Percentiles rank a stretch among this genome's conserved stretches.
phyloP scores from a whole-genome alignment of 2,888 invertebrate species.

The Heliconius sara region DNA sequence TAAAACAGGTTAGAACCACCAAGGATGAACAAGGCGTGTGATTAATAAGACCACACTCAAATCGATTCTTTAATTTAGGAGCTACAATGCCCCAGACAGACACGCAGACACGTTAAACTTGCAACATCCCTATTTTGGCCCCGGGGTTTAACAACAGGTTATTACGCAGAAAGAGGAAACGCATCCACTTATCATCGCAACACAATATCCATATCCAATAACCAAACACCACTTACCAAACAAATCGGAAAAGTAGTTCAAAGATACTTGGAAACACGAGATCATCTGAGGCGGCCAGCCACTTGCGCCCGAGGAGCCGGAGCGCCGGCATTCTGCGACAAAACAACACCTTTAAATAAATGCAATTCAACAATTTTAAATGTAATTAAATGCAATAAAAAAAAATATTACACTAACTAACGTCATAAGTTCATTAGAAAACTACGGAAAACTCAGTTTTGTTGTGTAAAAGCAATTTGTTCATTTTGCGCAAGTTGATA shows the following conservation, averaged over 20 bases:
- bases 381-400: slow-evolving; percentile 21
- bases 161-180: too few relatives aligned
- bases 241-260: slow-evolving; percentile 88
- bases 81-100: too few relatives aligned
- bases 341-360: slow-evolving; percentile 46
- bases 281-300: slow-evolving; percentile 96
- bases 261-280: slow-evolving; percentile 94
- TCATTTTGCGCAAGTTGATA: slow-evolving; percentile 50
- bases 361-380: slow-evolving; percentile 9
- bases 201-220: slow-evolving; percentile 4
- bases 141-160: too few relatives aligned
- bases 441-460: slow-evolving; percentile 41
- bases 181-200: not conserved
- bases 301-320: slow-evolving; percentile 93
- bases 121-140: too few relatives aligned
- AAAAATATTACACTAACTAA: slow-evolving; percentile 2
- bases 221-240: slow-evolving; percentile 87
- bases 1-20: too few relatives aligned
- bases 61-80: too few relatives aligned
- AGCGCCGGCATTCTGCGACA: slow-evolving; percentile 92
- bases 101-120: too few relatives aligned
- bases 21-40: too few relatives aligned
- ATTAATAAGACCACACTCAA: too few relatives aligned
- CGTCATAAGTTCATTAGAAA: slow-evolving; percentile 22
- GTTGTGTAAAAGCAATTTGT: slow-evolving; percentile 48